These are phyloP conservation scores for Parasteatoda lunata DNA, from an alignment of 2,888 invertebrate genomes.

Conservation along the genomic window DNA sequence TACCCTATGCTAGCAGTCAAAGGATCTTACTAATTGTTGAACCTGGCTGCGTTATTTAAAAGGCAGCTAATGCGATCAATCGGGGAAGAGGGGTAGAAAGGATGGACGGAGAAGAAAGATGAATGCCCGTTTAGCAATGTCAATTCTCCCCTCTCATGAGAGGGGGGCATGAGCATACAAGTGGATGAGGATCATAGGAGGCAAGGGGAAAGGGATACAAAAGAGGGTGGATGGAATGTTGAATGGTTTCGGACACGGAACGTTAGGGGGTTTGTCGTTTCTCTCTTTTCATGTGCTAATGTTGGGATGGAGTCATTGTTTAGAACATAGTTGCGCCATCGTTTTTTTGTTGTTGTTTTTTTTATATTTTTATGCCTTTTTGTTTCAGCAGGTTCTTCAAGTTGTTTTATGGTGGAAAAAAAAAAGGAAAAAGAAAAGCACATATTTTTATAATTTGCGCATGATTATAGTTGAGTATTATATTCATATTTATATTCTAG, in stretches of 20 bases:
- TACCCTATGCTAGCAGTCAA: constrained; percentile 63
- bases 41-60: constrained; percentile 55
- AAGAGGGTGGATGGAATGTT: constrained; percentile 33
- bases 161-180: constrained; percentile 2
- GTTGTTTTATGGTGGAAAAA: neutral
- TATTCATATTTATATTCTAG: too few relatives aligned
- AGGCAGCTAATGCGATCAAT: constrained; percentile 59
- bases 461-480: too few relatives aligned
- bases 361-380: neutral
- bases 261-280: neutral
- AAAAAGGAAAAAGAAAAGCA: too few relatives aligned
- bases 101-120: constrained; percentile 21
- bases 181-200: constrained; percentile 22
- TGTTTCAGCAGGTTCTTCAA: neutral
- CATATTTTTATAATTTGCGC: too few relatives aligned
- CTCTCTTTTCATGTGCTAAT: constrained; percentile 65
- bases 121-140: constrained; percentile 61
- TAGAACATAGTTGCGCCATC: constrained; percentile 23
- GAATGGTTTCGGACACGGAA: constrained; percentile 40
- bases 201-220: constrained; percentile 34
- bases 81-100: neutral
- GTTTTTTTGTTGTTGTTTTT: constrained; percentile 26
- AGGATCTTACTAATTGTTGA: constrained; percentile 59
- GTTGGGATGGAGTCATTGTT: constrained; percentile 47
- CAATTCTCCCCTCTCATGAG: constrained; percentile 3